Base-by-base conservation (phyloP, 2,797 vertebrate species). In the Aphelocoma californica region DNA sequence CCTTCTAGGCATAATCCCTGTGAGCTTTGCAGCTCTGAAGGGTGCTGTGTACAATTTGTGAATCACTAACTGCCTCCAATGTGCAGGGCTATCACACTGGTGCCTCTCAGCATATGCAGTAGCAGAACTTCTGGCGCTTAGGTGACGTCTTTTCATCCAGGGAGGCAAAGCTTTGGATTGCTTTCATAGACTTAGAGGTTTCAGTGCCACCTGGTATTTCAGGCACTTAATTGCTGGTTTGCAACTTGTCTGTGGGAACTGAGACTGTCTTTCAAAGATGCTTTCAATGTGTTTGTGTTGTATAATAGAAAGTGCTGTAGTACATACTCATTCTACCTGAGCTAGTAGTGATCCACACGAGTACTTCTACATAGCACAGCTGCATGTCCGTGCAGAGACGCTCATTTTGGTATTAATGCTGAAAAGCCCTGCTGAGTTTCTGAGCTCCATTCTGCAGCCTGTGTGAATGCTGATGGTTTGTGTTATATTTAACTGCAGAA, bases 391-490 rank as follows among this genome's bases (percentile, higher is more conserved):
- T n/a, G 74, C 88, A 77, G 83, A 86, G 73, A 88, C 0, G 2
- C 71, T 97, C 56, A 53, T 89, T 95, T 94, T 87, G 86, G 86
- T 82, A 71, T 70, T 92, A 94, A 86, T 82, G 67, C 83, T 90
- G 78, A 95, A 95, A 77, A 95, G 71, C 67, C 93, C 94, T 88
- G 92, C 93, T 90, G 96, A 87, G 94, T 80, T 90, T 90, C 95
- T 90, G 88, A 95, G 86, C 79, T 73, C 64, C 67, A 25, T 93
- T 94, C 84, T 92, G 70, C 71, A 93, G 78, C 82, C 86, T 78
- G 61, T 64, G 73, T 84, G 74, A 94, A 95, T 84, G 88, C 74
- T 86, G 83, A 90, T 94, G 78, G 88, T 45, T 95, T 88, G 64
- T 88, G 90, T 96, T 93, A 92, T 21, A 84, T 95, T 95, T 90